These are phyloP conservation scores for Acanthoscelides obtectus DNA, from an alignment of 2,888 invertebrate species.

Conservation along the genomic window DNA sequence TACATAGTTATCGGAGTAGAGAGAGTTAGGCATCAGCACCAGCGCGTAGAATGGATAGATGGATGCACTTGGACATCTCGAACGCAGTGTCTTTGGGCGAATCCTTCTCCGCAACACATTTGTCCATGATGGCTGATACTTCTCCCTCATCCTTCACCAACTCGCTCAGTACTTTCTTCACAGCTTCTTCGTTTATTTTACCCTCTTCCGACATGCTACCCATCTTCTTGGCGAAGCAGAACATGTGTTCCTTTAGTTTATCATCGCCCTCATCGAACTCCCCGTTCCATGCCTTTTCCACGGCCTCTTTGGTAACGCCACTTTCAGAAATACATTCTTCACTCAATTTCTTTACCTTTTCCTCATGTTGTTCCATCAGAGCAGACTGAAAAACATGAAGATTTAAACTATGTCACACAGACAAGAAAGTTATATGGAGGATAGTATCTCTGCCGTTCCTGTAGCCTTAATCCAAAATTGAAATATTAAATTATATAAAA, in stretches of 20 bases:
- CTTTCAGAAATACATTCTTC: slow-evolving; percentile 26
- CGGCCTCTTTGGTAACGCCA: slow-evolving; percentile 24
- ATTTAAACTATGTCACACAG: too few relatives aligned
- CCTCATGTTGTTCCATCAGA: slow-evolving; percentile 30
- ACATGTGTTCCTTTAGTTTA: slow-evolving; percentile 26
- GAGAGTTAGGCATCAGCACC: not conserved
- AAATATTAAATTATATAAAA: too few relatives aligned
- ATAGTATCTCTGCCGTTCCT: too few relatives aligned
- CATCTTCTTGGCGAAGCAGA: slow-evolving; percentile 29
- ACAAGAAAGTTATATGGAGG: too few relatives aligned
- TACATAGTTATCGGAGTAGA: not conserved
- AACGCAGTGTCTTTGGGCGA: not conserved
- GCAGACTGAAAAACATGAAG: slow-evolving; percentile 25
- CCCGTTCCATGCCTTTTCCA: slow-evolving; percentile 25
- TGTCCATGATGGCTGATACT: not conserved
- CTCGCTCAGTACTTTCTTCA: slow-evolving; percentile 12
- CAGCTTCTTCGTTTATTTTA: slow-evolving; percentile 24
- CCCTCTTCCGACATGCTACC: slow-evolving; percentile 34
- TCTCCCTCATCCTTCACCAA: not conserved
- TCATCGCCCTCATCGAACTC: slow-evolving; percentile 24
- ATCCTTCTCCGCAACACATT: not conserved
- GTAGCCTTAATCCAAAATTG: too few relatives aligned
- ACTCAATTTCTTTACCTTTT: slow-evolving; percentile 23
- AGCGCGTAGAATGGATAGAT: not conserved
- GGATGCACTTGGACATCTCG: not conserved